These are phyloP conservation scores for Capitulum mitella DNA, from an alignment of 2,888 invertebrate genomes.

Conservation along the genomic window DNA sequence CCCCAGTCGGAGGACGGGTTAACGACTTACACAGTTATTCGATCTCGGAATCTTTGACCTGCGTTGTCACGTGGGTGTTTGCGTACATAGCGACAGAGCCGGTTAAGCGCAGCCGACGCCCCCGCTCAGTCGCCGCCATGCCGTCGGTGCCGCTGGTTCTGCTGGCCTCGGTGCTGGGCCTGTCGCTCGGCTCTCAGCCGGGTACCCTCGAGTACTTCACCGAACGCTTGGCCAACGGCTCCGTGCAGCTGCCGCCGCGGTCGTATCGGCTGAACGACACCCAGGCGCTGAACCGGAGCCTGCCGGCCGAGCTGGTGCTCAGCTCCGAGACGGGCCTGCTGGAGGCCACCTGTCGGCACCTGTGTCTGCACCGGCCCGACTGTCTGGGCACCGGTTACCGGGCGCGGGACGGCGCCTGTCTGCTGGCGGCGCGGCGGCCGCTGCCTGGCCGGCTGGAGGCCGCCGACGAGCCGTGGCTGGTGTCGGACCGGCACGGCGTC, in stretches of 20 bases:
- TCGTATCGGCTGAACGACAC: too few relatives aligned
- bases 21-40: too few relatives aligned
- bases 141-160: background rate
- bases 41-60: too few relatives aligned
- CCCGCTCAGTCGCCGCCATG: too few relatives aligned
- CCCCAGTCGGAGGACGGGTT: too few relatives aligned
- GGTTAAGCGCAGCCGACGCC: too few relatives aligned
- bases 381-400: conserved; percentile 17
- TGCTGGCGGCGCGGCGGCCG: background rate
- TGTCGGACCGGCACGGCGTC: background rate
- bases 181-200: background rate
- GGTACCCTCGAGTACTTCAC: background rate
- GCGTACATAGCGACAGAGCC: too few relatives aligned
- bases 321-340: background rate
- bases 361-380: conserved; percentile 12
- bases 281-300: too few relatives aligned
- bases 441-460: background rate
- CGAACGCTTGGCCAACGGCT: background rate
- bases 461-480: background rate
- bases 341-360: background rate
- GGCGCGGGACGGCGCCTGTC: background rate
- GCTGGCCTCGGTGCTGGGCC: background rate
- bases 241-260: background rate
- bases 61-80: too few relatives aligned
- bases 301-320: background rate